Conservation (phyloP, 2,888 invertebrate species). For the Endomychus coccineus region DNA sequence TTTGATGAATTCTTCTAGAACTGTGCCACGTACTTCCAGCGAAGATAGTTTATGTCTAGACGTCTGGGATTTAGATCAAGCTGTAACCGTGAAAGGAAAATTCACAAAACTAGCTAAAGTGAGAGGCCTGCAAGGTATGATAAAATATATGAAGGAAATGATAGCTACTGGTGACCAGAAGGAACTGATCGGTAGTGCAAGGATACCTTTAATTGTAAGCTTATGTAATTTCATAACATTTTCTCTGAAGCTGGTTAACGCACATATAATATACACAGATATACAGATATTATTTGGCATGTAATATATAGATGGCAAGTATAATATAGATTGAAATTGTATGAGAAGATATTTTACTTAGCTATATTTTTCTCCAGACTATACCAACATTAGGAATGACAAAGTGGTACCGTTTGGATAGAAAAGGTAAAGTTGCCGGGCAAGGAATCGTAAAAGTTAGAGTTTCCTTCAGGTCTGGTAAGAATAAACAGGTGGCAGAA, state of each 20-base stretch:
- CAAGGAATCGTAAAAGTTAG: conserved; percentile 83
- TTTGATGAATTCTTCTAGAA: conserved; percentile 58
- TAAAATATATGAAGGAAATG: conserved; percentile 81
- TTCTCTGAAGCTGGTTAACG: no score
- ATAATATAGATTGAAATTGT: no score
- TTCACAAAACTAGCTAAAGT: conserved; percentile 79
- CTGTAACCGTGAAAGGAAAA: conserved; percentile 81
- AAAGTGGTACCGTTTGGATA: conserved; percentile 87
- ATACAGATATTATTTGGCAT: no score
- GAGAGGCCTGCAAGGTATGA: conserved; percentile 75
- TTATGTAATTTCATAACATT: no score
- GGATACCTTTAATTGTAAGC: conserved; percentile 74
- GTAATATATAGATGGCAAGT: no score
- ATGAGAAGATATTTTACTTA: no score
- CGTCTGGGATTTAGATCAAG: conserved; percentile 89
- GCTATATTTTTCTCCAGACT: conserved; percentile 55
- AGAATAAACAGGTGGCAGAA: conserved; percentile 74
- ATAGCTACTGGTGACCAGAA: conserved; percentile 92
- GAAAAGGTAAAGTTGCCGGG: conserved; percentile 71
- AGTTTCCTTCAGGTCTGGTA: conserved; percentile 77
- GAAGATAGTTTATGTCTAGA: conserved; percentile 72
- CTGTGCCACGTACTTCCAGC: conserved; percentile 60
- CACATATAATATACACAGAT: no score
- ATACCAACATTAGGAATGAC: conserved; percentile 89
- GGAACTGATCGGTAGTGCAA: conserved; percentile 87